These are phyloP conservation scores for Scleropages formosus DNA, from an alignment of 2,797 vertebrate genomes.

Conservation along the genomic window DNA sequence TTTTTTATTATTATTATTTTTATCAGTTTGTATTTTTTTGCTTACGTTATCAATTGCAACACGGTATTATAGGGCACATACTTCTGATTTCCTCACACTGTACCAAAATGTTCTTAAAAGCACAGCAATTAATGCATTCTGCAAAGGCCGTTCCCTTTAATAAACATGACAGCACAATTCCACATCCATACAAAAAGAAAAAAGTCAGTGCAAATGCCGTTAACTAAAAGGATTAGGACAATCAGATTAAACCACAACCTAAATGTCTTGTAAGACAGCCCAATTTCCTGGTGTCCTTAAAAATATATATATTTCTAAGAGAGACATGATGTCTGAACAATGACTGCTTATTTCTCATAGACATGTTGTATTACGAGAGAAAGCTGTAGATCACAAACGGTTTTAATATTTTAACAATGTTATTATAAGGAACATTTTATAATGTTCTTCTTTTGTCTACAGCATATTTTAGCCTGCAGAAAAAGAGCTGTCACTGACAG, in stretches of 20 bases:
- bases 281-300: background rate
- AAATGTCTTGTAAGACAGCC: background rate
- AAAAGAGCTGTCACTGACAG: background rate
- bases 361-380: background rate
- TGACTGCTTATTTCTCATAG: background rate
- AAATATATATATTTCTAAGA: background rate
- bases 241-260: constrained; percentile 7
- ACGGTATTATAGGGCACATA: background rate
- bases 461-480: constrained; percentile 9
- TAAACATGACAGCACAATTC: background rate
- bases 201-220: background rate
- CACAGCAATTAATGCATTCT: background rate
- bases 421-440: background rate
- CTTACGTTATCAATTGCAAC: background rate
- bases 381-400: background rate
- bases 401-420: constrained; percentile 11
- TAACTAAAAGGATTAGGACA: background rate
- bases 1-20: too few relatives aligned
- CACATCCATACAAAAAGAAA: background rate
- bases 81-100: background rate
- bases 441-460: background rate
- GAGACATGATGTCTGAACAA: background rate
- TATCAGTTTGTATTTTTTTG: too few relatives aligned
- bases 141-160: background rate
- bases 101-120: constrained; percentile 25